phyloP scores from a whole-genome alignment of 2,113 vertebrate species.

The Microcebus ravelobensis region DNA sequence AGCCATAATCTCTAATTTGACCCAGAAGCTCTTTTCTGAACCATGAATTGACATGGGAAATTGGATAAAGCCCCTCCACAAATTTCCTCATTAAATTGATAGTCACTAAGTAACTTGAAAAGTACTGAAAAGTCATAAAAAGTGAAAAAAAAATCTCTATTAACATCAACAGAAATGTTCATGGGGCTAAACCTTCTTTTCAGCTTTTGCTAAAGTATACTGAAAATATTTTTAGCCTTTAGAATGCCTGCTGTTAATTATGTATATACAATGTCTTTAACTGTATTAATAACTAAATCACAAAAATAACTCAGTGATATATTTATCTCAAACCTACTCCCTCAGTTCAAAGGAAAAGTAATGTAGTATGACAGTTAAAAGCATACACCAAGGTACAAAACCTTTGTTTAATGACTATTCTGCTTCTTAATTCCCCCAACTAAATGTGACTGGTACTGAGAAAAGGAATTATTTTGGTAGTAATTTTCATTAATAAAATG shows the following conservation, averaged over 20 bases:
- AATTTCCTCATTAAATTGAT: constrained; percentile 36
- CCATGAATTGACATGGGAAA: background rate
- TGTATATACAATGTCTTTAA: background rate
- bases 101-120: background rate
- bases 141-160: constrained; percentile 22
- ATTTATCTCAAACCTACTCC: constrained; percentile 14
- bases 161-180: constrained; percentile 7
- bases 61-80: background rate
- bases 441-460: background rate
- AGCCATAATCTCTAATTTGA: constrained; percentile 27
- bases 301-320: constrained; percentile 4
- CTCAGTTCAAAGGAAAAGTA: constrained; percentile 5
- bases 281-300: constrained; percentile 23
- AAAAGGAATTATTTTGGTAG: background rate
- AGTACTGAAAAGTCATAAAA: background rate
- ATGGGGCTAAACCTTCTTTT: background rate
- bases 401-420: constrained; percentile 32
- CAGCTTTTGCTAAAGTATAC: constrained; percentile 3
- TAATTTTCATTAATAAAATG: constrained; percentile 25
- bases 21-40: constrained; percentile 1
- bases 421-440: background rate
- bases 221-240: background rate
- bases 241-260: background rate
- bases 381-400: background rate
- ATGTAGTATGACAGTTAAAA: background rate